These are phyloP conservation scores for Carpatolechia fugitivella DNA, from an alignment of 2,888 invertebrate species.

Conservation along the genomic window DNA sequence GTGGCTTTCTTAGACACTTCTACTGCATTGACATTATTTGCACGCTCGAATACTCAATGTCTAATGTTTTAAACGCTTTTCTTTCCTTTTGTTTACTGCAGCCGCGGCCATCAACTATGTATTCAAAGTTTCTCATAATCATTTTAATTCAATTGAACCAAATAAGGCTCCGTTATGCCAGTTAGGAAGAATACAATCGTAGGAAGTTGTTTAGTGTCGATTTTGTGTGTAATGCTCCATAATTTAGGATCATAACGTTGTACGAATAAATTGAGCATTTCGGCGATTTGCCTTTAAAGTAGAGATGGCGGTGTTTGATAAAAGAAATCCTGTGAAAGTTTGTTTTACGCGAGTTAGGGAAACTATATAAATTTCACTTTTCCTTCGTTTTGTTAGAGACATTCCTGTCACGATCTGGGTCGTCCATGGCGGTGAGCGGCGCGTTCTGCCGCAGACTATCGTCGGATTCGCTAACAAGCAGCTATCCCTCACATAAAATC, in stretches of 20 bases:
- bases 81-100: constrained; percentile 14
- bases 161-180: constrained; percentile 46
- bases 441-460: constrained; percentile 23
- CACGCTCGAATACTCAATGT: constrained; percentile 25
- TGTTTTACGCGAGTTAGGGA: constrained; percentile 52
- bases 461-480: constrained; percentile 6
- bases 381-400: constrained; percentile 61
- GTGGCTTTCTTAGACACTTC: constrained; percentile 43
- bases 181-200: constrained; percentile 42
- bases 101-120: constrained; percentile 35
- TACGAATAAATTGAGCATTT: constrained; percentile 9
- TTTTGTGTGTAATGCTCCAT: constrained; percentile 40
- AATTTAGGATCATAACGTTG: constrained; percentile 31
- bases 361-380: constrained; percentile 74
- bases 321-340: constrained; percentile 71
- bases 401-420: constrained; percentile 72
- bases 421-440: constrained; percentile 54
- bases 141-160: constrained; percentile 45
- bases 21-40: constrained; percentile 36
- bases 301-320: not conserved
- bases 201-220: constrained; percentile 47
- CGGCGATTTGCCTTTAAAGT: not conserved
- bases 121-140: constrained; percentile 43
- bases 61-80: constrained; percentile 7
- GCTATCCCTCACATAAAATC: constrained; percentile 10